Percentiles rank a stretch among this genome's conserved stretches.
phyloP scores from a whole-genome alignment of 92 coral and sea anemone genomes.

The Siderastrea radians region DNA sequence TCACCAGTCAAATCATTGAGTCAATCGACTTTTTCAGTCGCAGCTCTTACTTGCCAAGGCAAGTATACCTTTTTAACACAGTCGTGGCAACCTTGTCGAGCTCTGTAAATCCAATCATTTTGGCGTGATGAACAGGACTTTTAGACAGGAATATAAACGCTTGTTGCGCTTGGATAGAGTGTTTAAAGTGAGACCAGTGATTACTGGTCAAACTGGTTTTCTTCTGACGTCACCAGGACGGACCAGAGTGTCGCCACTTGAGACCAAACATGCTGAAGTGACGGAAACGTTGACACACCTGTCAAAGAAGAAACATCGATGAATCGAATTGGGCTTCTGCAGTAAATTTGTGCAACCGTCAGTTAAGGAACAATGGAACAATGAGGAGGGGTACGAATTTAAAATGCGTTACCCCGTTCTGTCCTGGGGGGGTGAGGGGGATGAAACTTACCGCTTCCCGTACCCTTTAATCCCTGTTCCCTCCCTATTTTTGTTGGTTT shows the following conservation, averaged over 20 bases:
- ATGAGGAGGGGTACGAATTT: too few relatives aligned
- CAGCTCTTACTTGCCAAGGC: conserved; percentile 38
- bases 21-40: conserved; percentile 36
- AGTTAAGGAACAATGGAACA: too few relatives aligned
- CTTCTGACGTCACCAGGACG: background rate
- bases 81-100: conserved; percentile 15
- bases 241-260: background rate
- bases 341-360: too few relatives aligned
- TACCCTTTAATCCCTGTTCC: too few relatives aligned
- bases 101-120: conserved; percentile 44
- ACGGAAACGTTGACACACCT: too few relatives aligned
- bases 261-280: too few relatives aligned
- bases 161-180: conserved; percentile 12
- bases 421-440: too few relatives aligned
- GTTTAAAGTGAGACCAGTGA: background rate
- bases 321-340: too few relatives aligned
- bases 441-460: too few relatives aligned
- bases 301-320: too few relatives aligned
- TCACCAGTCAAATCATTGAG: conserved; percentile 32
- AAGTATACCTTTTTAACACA: conserved; percentile 37
- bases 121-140: conserved; percentile 45
- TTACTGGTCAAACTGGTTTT: background rate
- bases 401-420: too few relatives aligned
- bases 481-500: too few relatives aligned
- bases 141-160: conserved; percentile 34